Base-by-base conservation (phyloP, 2,888 invertebrate genomes). In the Xanthorhoe spadicearia region DNA sequence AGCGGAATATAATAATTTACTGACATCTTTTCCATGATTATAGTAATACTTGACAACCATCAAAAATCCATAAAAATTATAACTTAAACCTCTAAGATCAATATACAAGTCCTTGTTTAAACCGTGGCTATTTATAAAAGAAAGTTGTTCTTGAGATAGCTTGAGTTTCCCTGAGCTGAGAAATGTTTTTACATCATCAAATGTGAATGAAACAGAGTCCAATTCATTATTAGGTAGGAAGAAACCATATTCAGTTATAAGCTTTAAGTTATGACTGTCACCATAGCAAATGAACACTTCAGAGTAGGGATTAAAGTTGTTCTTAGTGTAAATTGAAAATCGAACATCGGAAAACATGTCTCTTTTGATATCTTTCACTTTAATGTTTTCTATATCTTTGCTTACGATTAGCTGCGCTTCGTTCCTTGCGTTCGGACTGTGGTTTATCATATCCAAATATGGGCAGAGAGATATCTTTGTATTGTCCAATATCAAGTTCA, bases 271-370 rank as follows among this genome's bases (percentile, higher is more conserved):
- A 76, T 96, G 95, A 82, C 98, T 96, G 48, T 95, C 93, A 0
- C 98, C 98, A 82, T 98, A 98, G 76, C 96, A 97, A 76, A 98
- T 98, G 83, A 97, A 98, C 61, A 98, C 95, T 92, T 98, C 96
- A 46, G 95, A 91, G 83, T 95, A 95, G 63, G 94, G 94, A 59
- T 93, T 86, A 81, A 95, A 95, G 79, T 85, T 74, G 81, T 90
- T 92, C 75, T 92, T 91, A 32, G 93, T 92, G 70, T 85, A 92
- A 75, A 93, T 91, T 64, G 90, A 89, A 85, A 93, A 93, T 69
- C 85, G 78, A 35, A 92, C 78, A 77, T 90, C 85, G 35, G 86
- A 81, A 84, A 93, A 89, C 79, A 87, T 75, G 38, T 87, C 77
- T 71, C 81, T 77, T 53, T 81, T 80, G 66, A 93, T 72, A 71